Evolutionary conservation across 2,797 vertebrate genomes (phyloP), one percentile per base, ranked within the genome.

Genomic region (Rhinogobio ventralis): DNA sequence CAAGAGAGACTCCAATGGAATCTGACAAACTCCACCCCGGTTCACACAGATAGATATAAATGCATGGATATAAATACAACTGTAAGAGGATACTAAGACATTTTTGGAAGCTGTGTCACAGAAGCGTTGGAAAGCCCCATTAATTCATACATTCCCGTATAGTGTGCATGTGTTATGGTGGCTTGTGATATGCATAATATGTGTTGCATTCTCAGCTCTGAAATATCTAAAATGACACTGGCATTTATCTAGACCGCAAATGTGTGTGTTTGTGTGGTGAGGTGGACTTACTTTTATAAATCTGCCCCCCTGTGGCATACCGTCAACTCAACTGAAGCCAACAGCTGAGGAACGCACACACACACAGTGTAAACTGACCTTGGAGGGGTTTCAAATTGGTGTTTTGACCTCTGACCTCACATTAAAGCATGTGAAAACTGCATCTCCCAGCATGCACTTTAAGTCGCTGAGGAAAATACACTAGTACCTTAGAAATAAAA

Each of bases 71-170:
- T 94, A 95, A 94, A 94, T 96, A 95, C 86, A 87, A 46, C 76
- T 90, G 94, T 93, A 95, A 96, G 91, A 87, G 28, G 94, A 96
- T 92, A 94, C 94, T 60, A 19, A 73, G 91, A 92, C 92, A 94
- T 94, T 92, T 94, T 91, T 87, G 91, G 91, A 92, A 87, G 91
- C 91, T 49, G 83, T 85, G 87, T 77, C 87, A 86, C 82, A 82
- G 85, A 84, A 30, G 51, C 53, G 90, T 88, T 88, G 90, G 93
- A 94, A 94, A 90, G 75, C 80, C 89, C 86, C 82, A 39, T 55
- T 81, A 84, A 71, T 74, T 49, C 78, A 83, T 39, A 64, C 55
- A 77, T 33, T 66, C 20, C 42, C 14, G 2, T 19, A 17, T 30
- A 23, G 30, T 67, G 33, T 51, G 19, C 67, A 51, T 81, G 51